Conservation (phyloP, 1,140 invertebrate genomes). For the Zaprionus nigranus region DNA sequence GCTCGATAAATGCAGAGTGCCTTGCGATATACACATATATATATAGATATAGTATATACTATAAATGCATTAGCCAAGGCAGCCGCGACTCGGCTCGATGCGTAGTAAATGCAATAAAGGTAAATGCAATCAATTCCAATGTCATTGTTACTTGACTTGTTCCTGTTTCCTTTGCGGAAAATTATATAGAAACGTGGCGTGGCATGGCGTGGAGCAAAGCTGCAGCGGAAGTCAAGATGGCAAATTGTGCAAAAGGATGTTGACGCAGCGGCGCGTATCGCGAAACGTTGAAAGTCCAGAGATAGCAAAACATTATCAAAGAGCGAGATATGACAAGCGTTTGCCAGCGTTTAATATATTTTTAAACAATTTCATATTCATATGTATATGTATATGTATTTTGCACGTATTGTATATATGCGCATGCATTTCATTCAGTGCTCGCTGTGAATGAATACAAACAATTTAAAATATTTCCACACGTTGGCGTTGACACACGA, state of each 20-base stretch:
- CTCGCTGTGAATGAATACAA: slow-evolving; percentile 60
- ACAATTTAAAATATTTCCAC: slow-evolving; percentile 61
- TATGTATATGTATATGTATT: too few relatives aligned
- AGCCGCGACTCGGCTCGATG: slow-evolving; percentile 24
- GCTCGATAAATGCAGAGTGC: neutral
- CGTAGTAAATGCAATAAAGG: slow-evolving; percentile 66
- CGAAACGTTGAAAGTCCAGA: slow-evolving; percentile 11
- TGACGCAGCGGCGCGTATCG: neutral
- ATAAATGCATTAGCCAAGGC: slow-evolving; percentile 17
- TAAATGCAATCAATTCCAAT: slow-evolving; percentile 82
- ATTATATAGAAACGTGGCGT: slow-evolving; percentile 56
- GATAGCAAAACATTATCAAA: slow-evolving; percentile 22
- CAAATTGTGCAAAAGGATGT: slow-evolving; percentile 26
- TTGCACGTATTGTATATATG: slow-evolving; percentile 21
- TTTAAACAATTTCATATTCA: slow-evolving; percentile 1
- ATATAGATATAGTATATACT: neutral
- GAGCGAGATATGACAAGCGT: slow-evolving; percentile 15
- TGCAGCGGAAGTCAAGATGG: slow-evolving; percentile 47
- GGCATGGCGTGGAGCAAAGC: neutral
- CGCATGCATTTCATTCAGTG: slow-evolving; percentile 47
- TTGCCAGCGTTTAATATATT: neutral
- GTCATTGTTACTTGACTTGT: slow-evolving; percentile 33
- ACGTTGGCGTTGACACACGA: slow-evolving; percentile 30
- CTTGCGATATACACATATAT: too few relatives aligned
- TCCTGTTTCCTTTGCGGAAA: slow-evolving; percentile 55